Conservation (phyloP, 2,113 vertebrate genomes). For the Amazona guildingii region DNA sequence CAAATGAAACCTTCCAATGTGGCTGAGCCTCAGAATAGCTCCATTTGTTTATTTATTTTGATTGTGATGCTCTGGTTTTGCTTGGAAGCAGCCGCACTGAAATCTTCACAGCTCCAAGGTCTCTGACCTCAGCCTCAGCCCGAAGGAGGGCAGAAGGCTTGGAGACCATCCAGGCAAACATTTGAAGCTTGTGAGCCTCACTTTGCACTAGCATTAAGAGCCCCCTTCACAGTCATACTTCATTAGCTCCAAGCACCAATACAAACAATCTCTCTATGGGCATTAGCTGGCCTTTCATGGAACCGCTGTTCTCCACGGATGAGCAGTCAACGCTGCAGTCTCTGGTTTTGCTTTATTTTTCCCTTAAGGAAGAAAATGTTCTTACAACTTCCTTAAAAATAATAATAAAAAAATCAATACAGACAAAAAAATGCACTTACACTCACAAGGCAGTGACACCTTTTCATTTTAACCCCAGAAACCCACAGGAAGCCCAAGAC, state of each 20-base stretch:
- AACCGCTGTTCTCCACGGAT: background rate
- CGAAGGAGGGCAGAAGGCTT: slow-evolving; percentile 25
- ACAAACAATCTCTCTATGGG: background rate
- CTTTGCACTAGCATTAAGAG: background rate
- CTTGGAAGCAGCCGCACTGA: background rate
- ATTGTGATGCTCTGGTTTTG: slow-evolving; percentile 45
- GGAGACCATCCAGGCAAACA: slow-evolving; percentile 36
- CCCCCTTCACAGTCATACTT: slow-evolving; percentile 17
- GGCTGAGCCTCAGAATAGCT: slow-evolving; percentile 21
- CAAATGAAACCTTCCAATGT: background rate
- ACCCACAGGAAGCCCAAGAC: background rate
- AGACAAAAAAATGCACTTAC: background rate
- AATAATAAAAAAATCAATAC: background rate
- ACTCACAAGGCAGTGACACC: background rate
- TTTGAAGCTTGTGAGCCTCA: background rate
- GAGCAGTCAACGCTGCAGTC: background rate
- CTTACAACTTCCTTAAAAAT: background rate
- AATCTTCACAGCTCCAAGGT: background rate
- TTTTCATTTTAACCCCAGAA: background rate
- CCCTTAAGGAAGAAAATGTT: background rate
- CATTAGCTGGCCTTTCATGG: background rate
- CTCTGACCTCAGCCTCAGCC: slow-evolving; percentile 3
- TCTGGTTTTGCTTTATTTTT: background rate
- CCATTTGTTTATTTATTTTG: slow-evolving; percentile 35
- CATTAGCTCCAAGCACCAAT: slow-evolving; percentile 4